A percentile compares a stretch with the other conserved stretches of the same genome.
These are phyloP conservation scores for Chrysogorgia sp. DNA, from an alignment of 92 coral and sea anemone species.

Conservation along the genomic window DNA sequence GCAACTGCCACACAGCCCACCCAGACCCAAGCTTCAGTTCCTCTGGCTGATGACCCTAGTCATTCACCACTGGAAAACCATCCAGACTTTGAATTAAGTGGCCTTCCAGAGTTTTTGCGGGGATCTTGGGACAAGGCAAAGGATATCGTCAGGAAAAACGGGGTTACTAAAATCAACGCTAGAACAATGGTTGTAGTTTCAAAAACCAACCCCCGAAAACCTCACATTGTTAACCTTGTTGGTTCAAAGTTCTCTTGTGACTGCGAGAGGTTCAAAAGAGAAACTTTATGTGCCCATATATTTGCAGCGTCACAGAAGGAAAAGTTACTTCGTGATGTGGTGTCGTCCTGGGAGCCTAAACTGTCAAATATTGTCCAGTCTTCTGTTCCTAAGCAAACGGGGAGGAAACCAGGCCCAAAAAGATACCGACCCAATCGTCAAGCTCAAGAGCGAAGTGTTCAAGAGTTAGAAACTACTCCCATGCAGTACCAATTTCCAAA, in stretches of 20 bases:
- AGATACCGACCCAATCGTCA: constrained; percentile 19
- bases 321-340: background rate
- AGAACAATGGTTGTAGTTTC: constrained; percentile 19
- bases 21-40: too few species aligned
- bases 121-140: background rate
- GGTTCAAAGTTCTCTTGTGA: constrained; percentile 17
- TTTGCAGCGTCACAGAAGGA: constrained; percentile 16
- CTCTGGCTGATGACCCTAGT: background rate
- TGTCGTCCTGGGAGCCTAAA: constrained; percentile 15
- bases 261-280: constrained; percentile 30
- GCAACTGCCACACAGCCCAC: too few species aligned
- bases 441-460: constrained; percentile 31
- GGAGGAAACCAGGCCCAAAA: constrained; percentile 31
- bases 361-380: constrained; percentile 28
- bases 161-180: constrained; percentile 36
- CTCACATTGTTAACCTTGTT: constrained; percentile 17
- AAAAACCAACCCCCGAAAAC: background rate
- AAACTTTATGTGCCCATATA: constrained; percentile 31
- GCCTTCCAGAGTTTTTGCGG: constrained; percentile 39
- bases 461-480: constrained; percentile 1
- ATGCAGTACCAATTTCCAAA: constrained; percentile 3
- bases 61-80: constrained; percentile 8
- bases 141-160: constrained; percentile 16
- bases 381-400: constrained; percentile 18
- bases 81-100: constrained; percentile 38